Evolutionary conservation across 2,888 invertebrate genomes (phyloP), one percentile per base, ranked within the genome.

Genomic region (Lypha dubia): DNA sequence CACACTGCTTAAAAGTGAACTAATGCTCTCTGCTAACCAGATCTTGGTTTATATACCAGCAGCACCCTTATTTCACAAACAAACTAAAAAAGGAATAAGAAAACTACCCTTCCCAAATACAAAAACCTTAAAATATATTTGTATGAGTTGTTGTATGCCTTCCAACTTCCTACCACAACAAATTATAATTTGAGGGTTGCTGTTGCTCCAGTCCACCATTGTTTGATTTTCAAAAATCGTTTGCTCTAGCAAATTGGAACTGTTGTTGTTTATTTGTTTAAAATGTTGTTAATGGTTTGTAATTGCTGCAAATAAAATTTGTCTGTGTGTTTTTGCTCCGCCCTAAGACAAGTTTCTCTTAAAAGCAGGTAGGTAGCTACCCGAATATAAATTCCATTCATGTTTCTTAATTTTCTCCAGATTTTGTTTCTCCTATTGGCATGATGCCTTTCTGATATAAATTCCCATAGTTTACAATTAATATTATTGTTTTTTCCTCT

Each of bases 171-270:
- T 88, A 88, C 86, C 87, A 87, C 87, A 87, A 88, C 86, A 86
- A 86, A 88, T 87, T 86, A 87, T 87, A 87, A 88, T 88, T 89
- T 88, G 90, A 89, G 90, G 90, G 90, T 90, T 88, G 90, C 88
- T 87, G 88, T 73, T 80, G 28, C 32, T 67, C 17, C 51, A 63
- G 70, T 70, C 73, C 84, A 84, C 84, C 84, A 84, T 81, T 84
- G 84, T 84, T 51, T 76, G 56, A 75, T 46, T 44, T 24, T 24
- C 7, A 22, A 22, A 62, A 63, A 53, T 15, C 24, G 51, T 77
- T 77, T 53, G 22, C 77, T 51, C 74, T 81, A 65, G 65, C 70
- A 84, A 81, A 85, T 85, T 73, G 32, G 44, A 13, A 24, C 62
- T 71, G 53, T 60, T 67, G 73, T 76, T 35, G 44, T 13, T 13